These are phyloP conservation scores for Oenanthe oenanthe DNA, from an alignment of 2,113 vertebrate genomes.

Conservation along the genomic window DNA sequence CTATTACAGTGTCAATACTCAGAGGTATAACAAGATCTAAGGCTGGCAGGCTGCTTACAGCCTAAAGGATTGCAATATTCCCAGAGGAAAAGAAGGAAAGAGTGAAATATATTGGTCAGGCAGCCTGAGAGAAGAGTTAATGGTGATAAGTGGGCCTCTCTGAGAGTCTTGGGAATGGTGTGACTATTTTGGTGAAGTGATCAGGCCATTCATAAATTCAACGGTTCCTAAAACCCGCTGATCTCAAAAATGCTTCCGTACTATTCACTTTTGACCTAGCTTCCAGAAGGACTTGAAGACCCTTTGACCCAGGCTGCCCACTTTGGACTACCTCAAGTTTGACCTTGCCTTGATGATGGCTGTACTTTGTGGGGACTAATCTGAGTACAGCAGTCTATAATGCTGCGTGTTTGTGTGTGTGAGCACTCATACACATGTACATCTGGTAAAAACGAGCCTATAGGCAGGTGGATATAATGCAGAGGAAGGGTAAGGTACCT, in stretches of 20 bases:
- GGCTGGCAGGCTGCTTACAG: background rate
- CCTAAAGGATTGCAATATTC: background rate
- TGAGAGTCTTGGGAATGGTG: background rate
- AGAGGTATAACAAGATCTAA: conserved; percentile 23
- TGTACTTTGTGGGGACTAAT: background rate
- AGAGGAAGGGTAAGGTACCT: background rate
- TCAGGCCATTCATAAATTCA: background rate
- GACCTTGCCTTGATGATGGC: background rate
- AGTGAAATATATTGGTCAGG: background rate
- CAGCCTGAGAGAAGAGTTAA: background rate
- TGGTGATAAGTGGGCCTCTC: background rate
- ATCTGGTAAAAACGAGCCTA: background rate
- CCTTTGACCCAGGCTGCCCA: background rate
- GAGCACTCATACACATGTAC: background rate
- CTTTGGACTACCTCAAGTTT: background rate
- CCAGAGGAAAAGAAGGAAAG: background rate
- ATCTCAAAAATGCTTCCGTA: background rate
- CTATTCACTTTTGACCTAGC: background rate
- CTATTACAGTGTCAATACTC: conserved; percentile 1
- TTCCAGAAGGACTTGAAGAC: background rate
- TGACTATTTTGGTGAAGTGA: background rate
- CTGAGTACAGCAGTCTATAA: too few species aligned
- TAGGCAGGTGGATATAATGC: background rate
- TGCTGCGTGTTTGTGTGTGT: background rate
- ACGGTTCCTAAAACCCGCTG: background rate